Percentiles rank a stretch among this genome's conserved stretches.
These are phyloP conservation scores for Gobio gobio DNA, from an alignment of 2,113 vertebrate genomes.

Conservation along the genomic window DNA sequence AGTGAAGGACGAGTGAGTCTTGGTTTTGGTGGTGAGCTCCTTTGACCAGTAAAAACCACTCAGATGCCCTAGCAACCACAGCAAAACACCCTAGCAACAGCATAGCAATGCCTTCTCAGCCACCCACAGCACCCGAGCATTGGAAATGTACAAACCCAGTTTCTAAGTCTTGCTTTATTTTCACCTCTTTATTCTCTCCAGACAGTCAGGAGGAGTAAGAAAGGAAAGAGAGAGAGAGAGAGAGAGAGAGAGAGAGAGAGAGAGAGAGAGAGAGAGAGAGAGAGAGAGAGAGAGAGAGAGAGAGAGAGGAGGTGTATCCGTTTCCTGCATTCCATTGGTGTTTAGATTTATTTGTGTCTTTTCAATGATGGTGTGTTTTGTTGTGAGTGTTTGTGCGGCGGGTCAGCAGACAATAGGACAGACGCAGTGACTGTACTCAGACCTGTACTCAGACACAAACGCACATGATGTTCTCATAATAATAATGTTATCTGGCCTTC, in stretches of 20 bases:
- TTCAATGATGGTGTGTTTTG: not conserved
- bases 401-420: constrained; percentile 20
- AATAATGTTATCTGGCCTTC: constrained; percentile 30
- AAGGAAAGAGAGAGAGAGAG: not conserved
- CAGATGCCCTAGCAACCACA: not conserved
- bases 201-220: not conserved
- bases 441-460: too few species aligned
- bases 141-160: not conserved
- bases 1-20: not conserved
- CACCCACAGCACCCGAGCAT: not conserved
- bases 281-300: not conserved
- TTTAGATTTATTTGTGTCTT: constrained; percentile 33
- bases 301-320: not conserved
- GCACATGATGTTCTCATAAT: constrained; percentile 25
- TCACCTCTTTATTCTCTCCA: not conserved
- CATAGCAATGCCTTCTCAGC: not conserved
- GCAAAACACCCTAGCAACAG: not conserved
- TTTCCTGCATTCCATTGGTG: not conserved
- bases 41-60: not conserved
- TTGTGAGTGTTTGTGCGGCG: not conserved
- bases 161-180: not conserved
- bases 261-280: not conserved
- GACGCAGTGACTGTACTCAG: not conserved
- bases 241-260: not conserved
- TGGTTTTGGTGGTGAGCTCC: too few species aligned